Evolutionary conservation across 1,140 invertebrate species (phyloP).

Genomic region (Aphis craccivora): DNA sequence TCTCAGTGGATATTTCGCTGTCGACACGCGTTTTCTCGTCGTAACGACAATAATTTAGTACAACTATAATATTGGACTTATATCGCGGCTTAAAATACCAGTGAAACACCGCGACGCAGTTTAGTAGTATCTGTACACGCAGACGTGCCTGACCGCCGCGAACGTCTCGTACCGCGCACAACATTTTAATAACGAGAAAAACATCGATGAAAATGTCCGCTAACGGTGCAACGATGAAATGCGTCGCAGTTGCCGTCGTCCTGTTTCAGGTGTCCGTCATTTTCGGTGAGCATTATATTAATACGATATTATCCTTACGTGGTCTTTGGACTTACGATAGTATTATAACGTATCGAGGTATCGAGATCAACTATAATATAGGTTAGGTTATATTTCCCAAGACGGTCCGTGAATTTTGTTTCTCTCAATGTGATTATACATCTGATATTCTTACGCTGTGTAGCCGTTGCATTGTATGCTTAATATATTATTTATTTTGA

Average conservation of each 20-base stretch:
- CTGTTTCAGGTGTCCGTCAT: neutral
- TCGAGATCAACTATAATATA: neutral
- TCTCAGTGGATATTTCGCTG: neutral
- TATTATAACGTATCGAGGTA: neutral
- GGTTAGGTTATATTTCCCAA: neutral
- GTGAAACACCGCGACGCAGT: neutral
- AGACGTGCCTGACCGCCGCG: neutral
- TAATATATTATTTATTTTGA: neutral
- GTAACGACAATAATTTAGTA: no score
- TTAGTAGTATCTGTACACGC: neutral
- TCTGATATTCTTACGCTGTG: neutral
- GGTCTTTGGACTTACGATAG: neutral
- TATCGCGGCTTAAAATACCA: neutral
- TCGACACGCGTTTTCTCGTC: neutral
- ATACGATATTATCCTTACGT: no score
- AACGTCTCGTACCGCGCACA: neutral
- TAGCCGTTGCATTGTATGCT: neutral
- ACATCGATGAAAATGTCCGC: neutral
- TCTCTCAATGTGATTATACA: neutral
- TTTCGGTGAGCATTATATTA: conserved; percentile 9
- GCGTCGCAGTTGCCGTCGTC: neutral
- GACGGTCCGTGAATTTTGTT: neutral
- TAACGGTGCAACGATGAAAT: neutral
- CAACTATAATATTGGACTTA: neutral
- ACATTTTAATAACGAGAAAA: neutral